Percentiles rank a stretch among this genome's conserved stretches.
Evolutionary conservation across 2,888 invertebrate genomes (phyloP).

Genomic region (Leptopilina syphax): DNA sequence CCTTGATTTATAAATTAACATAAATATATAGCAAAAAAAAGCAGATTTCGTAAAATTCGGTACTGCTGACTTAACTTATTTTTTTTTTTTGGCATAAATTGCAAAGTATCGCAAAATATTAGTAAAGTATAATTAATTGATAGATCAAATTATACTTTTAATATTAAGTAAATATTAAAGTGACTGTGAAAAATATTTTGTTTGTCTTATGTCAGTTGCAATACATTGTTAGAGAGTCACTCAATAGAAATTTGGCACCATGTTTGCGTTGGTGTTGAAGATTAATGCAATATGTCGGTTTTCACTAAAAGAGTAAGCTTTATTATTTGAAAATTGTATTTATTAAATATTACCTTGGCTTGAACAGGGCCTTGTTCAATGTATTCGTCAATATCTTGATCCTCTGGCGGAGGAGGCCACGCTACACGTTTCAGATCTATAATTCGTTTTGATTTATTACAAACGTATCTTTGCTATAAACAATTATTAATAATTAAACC

Average conservation of each 20-base stretch:
- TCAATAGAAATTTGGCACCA: constrained; percentile 21
- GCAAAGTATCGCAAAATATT: too few species aligned
- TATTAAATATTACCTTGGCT: constrained; percentile 79
- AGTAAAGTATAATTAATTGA: neutral
- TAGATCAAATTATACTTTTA: too few species aligned
- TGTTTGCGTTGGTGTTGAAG: constrained; percentile 26
- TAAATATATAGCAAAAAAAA: neutral
- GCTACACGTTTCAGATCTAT: constrained; percentile 90
- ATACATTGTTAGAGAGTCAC: neutral
- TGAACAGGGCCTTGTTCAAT: constrained; percentile 79
- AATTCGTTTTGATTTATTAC: constrained; percentile 69
- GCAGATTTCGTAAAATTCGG: too few species aligned
- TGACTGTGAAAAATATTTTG: neutral
- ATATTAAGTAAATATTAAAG: too few species aligned
- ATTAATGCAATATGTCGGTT: constrained; percentile 24
- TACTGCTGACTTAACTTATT: too few species aligned
- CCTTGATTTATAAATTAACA: neutral
- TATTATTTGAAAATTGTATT: constrained; percentile 20
- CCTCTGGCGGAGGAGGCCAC: constrained; percentile 89
- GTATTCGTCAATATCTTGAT: constrained; percentile 82
- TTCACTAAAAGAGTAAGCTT: constrained; percentile 7
- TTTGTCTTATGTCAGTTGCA: neutral
- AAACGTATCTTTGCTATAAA: too few species aligned
- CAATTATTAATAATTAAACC: too few species aligned
- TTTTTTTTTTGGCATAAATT: too few species aligned